These are phyloP conservation scores for Phengaris arion DNA, from an alignment of 2,888 invertebrate genomes.

Conservation along the genomic window DNA sequence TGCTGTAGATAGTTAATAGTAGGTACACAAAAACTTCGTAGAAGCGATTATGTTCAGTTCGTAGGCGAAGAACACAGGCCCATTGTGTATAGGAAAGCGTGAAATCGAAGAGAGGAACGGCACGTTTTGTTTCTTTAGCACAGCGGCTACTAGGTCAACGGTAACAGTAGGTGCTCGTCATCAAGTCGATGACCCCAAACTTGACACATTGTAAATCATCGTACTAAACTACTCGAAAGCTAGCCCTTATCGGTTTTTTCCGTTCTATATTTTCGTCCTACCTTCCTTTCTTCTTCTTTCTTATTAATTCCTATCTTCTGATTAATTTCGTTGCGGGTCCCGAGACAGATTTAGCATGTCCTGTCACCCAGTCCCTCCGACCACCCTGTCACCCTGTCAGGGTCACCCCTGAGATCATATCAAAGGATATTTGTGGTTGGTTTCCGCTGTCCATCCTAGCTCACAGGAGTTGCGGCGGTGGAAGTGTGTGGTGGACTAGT, in stretches of 20 bases:
- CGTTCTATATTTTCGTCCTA: too few species aligned
- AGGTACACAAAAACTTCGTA: conserved; percentile 4
- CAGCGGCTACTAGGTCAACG: conserved; percentile 3
- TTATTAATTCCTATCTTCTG: too few species aligned
- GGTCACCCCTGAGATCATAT: too few species aligned
- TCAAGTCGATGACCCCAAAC: conserved; percentile 3
- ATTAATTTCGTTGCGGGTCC: too few species aligned
- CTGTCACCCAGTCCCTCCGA: too few species aligned
- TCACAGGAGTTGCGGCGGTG: too few species aligned
- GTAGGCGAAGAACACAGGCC: background rate
- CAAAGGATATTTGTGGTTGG: too few species aligned
- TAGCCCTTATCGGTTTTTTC: background rate
- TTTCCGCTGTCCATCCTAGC: too few species aligned
- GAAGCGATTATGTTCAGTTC: background rate
- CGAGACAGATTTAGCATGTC: too few species aligned
- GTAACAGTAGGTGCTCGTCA: background rate
- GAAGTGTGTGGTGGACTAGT: too few species aligned
- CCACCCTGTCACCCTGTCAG: too few species aligned
- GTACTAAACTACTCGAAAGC: background rate
- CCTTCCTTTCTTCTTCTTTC: too few species aligned
- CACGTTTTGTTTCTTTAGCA: conserved; percentile 8
- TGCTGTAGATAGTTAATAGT: background rate
- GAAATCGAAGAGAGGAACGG: background rate
- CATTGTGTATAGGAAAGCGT: conserved; percentile 18
- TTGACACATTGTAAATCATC: background rate